Percentiles rank a stretch among this genome's conserved stretches.
Evolutionary conservation across 2,113 vertebrate genomes (phyloP).

Genomic region (Sula dactylatra): DNA sequence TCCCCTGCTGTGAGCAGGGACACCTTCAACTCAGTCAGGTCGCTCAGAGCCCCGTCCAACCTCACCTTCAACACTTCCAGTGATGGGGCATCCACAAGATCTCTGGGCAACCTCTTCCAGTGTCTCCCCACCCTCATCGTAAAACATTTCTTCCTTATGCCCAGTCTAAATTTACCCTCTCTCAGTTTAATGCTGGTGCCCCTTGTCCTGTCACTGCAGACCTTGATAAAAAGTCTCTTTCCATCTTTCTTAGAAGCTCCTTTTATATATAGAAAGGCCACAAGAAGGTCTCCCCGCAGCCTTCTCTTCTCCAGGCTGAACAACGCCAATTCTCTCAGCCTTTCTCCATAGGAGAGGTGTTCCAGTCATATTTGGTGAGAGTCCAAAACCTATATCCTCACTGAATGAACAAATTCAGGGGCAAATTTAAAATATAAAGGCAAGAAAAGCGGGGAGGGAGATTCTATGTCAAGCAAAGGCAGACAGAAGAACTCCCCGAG

Average conservation of each 20-base stretch:
- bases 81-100: accelerated
- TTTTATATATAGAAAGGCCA: background rate
- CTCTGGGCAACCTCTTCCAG: background rate
- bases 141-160: background rate
- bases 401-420: background rate
- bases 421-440: background rate
- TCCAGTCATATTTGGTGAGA: background rate
- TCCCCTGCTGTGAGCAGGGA: background rate
- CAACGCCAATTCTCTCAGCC: background rate
- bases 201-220: background rate
- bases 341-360: background rate
- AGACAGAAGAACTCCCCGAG: background rate
- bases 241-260: background rate
- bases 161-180: background rate
- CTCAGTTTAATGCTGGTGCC: no score
- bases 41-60: background rate
- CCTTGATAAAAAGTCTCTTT: background rate
- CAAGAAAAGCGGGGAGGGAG: background rate
- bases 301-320: background rate
- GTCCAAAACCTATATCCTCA: background rate
- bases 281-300: background rate
- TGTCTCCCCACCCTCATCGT: accelerated
- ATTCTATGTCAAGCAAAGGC: background rate
- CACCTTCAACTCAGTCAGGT: no score
- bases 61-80: accelerated